A percentile compares a stretch with the other conserved stretches of the same genome.
Conservation (phyloP, 1,140 invertebrate species). For the Chrysoperla carnea region DNA sequence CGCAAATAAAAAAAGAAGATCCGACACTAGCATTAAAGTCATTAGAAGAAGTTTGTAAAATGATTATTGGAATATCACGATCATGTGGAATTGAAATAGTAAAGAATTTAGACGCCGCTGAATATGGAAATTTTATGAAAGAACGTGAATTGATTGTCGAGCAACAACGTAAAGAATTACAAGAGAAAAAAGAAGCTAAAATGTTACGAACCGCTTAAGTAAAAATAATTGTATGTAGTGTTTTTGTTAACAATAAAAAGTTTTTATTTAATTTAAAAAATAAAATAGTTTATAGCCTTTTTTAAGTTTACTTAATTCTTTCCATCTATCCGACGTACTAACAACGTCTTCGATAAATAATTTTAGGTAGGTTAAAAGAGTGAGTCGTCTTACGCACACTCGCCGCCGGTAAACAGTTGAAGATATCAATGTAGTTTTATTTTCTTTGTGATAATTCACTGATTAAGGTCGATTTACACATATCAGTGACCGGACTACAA, state of each 20-base stretch:
- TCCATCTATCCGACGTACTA: too few relatives aligned
- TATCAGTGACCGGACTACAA: too few relatives aligned
- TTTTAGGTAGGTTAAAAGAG: too few relatives aligned
- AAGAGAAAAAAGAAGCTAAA: conserved; percentile 82
- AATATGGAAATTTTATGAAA: conserved; percentile 71
- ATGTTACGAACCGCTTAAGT: conserved; percentile 59
- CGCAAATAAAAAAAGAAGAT: conserved; percentile 82
- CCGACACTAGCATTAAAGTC: conserved; percentile 42
- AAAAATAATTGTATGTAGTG: neutral
- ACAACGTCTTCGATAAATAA: too few relatives aligned
- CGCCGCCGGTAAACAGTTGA: too few relatives aligned
- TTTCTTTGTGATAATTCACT: too few relatives aligned
- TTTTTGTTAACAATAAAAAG: conserved; percentile 1
- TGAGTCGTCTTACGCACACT: too few relatives aligned
- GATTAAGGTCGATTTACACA: too few relatives aligned
- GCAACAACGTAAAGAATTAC: conserved; percentile 56
- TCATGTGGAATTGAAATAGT: conserved; percentile 80
- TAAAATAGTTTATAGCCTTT: conserved; percentile 14
- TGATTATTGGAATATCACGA: conserved; percentile 56
- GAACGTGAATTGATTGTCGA: conserved; percentile 54
- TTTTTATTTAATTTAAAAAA: conserved; percentile 14
- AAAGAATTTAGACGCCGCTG: conserved; percentile 53
- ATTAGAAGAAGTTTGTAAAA: conserved; percentile 52
- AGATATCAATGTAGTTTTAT: too few relatives aligned
- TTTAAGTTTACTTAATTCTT: too few relatives aligned